These are phyloP conservation scores for Canis aureus DNA, from an alignment of 2,113 vertebrate genomes.

Conservation along the genomic window DNA sequence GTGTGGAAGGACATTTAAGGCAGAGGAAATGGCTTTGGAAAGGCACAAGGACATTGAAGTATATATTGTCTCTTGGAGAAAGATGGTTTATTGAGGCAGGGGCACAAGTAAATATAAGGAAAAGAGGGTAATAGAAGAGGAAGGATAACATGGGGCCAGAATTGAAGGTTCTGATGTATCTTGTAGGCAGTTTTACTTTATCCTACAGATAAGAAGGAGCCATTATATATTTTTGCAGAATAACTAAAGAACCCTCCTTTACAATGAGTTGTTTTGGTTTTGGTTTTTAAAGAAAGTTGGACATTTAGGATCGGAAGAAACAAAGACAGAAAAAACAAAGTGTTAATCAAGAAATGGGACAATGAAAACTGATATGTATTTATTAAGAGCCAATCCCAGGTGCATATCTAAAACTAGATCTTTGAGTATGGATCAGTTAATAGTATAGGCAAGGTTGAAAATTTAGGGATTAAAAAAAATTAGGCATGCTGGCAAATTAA, in stretches of 20 bases:
- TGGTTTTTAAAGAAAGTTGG: neutral
- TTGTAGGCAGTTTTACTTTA: slow-evolving; percentile 15
- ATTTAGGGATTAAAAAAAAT: neutral
- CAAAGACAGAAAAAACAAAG: neutral
- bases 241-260: neutral
- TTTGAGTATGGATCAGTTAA: slow-evolving; percentile 22
- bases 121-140: neutral
- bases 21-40: neutral
- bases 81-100: neutral
- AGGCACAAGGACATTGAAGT: neutral
- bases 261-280: neutral
- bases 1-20: neutral
- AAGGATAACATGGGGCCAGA: neutral
- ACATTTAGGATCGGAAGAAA: slow-evolving; percentile 19
- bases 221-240: slow-evolving; percentile 16
- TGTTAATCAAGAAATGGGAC: neutral
- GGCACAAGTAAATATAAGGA: neutral
- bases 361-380: neutral
- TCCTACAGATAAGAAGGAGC: neutral
- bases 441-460: neutral
- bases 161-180: slow-evolving; percentile 1
- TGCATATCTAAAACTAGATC: neutral
- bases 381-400: neutral
- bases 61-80: neutral
- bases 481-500: neutral